phyloP scores from a whole-genome alignment of 2,888 invertebrate genomes.

The Temnothorax unifasciatus region DNA sequence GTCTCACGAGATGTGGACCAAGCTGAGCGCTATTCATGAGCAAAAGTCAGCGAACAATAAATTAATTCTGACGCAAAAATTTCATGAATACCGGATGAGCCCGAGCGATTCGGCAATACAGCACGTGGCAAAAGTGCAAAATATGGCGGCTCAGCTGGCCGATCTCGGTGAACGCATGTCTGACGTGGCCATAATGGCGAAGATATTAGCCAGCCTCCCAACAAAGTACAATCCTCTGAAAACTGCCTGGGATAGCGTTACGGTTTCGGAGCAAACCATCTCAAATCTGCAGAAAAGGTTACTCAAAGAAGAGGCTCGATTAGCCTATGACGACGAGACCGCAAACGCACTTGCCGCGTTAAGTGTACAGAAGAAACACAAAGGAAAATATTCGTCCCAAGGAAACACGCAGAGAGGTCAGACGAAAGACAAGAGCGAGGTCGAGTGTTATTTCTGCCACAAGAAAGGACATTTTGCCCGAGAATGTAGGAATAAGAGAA shows the following conservation, averaged over 20 bases:
- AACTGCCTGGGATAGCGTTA: conserved; percentile 39
- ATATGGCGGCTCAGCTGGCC: conserved; percentile 57
- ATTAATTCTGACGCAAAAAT: conserved; percentile 53
- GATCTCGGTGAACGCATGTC: conserved; percentile 20
- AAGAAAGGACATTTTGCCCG: too few species aligned
- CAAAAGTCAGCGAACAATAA: conserved; percentile 66
- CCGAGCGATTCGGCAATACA: conserved; percentile 59
- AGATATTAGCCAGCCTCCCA: conserved; percentile 11
- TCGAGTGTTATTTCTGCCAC: too few species aligned
- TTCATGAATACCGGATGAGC: conserved; percentile 60
- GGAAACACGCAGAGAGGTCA: too few species aligned
- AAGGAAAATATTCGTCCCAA: too few species aligned
- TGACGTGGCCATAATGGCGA: conserved; percentile 30
- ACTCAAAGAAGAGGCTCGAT: too few species aligned
- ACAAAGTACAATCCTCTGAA: not conserved
- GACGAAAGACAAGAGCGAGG: too few species aligned
- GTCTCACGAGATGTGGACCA: conserved; percentile 61
- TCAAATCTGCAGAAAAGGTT: too few species aligned
- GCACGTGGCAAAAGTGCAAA: conserved; percentile 60
- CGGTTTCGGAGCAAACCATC: too few species aligned
- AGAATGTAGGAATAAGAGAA: too few species aligned
- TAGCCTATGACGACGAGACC: too few species aligned
- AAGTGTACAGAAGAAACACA: too few species aligned
- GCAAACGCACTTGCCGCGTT: too few species aligned
- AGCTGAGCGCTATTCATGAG: conserved; percentile 59